Base-by-base conservation (phyloP, 2,797 vertebrate species). In the Nannoperca obscura region DNA sequence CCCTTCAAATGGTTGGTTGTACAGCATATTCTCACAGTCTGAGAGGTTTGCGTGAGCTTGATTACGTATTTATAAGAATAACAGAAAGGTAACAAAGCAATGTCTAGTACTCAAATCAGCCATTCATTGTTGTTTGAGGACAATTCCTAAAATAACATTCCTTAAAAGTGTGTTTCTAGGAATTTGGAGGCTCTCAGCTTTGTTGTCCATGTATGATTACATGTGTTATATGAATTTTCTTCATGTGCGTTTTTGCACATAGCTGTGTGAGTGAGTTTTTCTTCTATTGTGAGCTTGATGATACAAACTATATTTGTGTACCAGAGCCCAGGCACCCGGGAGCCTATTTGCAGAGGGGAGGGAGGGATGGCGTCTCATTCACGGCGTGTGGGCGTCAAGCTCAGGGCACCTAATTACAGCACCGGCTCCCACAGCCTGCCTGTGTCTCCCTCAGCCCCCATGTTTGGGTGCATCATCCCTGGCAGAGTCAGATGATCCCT, bases 341-440 rank as follows among this genome's bases (percentile, higher is more conserved):
- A 88, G 83, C 77, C 75, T 81, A 61, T 90, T 84, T 92, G 87
- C 76, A 63, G 85, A 71, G 66, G 74, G 84, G 60, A 83, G 74
- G 83, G 76, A 82, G 82, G 81, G 71, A 80, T 59, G 74, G 80
- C 57, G 84, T 90, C 86, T 93, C 82, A 57, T 85, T 80, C 44
- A 71, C 90, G 81, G 80, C 60, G 78, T 88, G 93, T 91, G 88
- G 93, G 93, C 90, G 90, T 92, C 69, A 68, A 80, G 85, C 91
- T 89, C 86, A 78, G 90, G 90, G 83, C 85, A 83, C 82, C 90
- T 94, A 94, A 93, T 94, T 92, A 92, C 90, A 91, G 88, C 86
- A 80, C 71, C 19, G 74, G 86, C 86, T 89, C 84, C 88, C 78
- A 55, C 84, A 78, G 91, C 85, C 79, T 54, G 83, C 85, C 62